phyloP scores from a whole-genome alignment of 1,140 invertebrate genomes.

The Notospermus geniculatus region DNA sequence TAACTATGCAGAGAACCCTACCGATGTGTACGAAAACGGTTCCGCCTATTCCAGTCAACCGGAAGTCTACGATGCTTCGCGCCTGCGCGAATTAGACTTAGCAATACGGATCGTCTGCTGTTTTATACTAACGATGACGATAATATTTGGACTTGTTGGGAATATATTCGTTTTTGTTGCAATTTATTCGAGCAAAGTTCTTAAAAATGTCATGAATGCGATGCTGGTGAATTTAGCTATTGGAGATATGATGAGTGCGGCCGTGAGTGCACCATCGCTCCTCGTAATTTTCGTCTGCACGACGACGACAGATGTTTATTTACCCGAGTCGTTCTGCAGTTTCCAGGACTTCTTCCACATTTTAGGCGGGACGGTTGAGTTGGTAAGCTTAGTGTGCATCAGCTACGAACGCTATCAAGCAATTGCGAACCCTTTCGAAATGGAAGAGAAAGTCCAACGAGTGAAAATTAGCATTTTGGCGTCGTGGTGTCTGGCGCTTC shows the following conservation, averaged over 20 bases:
- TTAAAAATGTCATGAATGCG: slow-evolving; percentile 5
- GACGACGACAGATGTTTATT: neutral
- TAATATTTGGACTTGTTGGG: neutral
- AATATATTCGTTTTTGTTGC: slow-evolving; percentile 1
- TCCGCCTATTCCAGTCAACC: too few relatives aligned
- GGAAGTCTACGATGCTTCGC: too few relatives aligned
- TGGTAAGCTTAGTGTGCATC: neutral
- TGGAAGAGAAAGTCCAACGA: neutral
- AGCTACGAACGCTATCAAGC: slow-evolving; percentile 7
- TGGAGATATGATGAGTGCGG: neutral
- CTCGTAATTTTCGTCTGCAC: neutral
- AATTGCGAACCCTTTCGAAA: slow-evolving; percentile 5
- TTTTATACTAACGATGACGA: neutral
- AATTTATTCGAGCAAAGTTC: neutral
- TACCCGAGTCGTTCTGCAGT: neutral
- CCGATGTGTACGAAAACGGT: too few relatives aligned
- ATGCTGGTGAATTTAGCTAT: slow-evolving; percentile 9
- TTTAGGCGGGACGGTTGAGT: neutral
- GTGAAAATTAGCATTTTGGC: neutral
- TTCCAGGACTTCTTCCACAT: neutral
- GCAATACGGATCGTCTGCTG: neutral
- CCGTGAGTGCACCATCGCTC: neutral
- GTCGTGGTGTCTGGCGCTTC: neutral
- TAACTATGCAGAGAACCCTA: too few relatives aligned
- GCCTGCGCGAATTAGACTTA: too few relatives aligned